Evolutionary conservation across 2,113 vertebrate genomes (phyloP).

Genomic region (Burhinus oedicnemus): DNA sequence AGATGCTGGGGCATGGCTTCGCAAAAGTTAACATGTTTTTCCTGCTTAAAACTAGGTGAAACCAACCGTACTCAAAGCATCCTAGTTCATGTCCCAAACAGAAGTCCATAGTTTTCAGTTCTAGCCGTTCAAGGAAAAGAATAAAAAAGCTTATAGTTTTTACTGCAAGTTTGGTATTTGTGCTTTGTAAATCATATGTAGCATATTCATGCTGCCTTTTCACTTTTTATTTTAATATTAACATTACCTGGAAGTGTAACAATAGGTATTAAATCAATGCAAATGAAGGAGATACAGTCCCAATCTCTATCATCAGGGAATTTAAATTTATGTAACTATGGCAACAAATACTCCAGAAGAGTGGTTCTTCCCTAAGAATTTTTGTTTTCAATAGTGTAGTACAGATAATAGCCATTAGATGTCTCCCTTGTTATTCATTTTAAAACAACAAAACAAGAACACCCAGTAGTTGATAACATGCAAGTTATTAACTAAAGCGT

Average conservation of each 20-base stretch:
- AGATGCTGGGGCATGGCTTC: background rate
- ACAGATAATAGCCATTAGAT: slow-evolving; percentile 49
- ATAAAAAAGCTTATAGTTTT: background rate
- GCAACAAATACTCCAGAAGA: background rate
- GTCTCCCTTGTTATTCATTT: slow-evolving; percentile 20
- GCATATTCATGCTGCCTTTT: background rate
- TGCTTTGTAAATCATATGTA: background rate
- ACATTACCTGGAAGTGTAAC: background rate
- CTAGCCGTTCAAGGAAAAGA: background rate
- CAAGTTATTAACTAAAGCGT: background rate
- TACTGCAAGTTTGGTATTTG: background rate
- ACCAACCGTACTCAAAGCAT: background rate
- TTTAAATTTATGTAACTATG: background rate
- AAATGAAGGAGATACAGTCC: background rate
- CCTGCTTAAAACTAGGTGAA: background rate
- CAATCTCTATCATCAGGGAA: background rate
- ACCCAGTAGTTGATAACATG: rapidly evolving
- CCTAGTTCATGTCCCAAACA: background rate
- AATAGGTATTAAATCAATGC: background rate
- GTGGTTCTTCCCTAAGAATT: background rate
- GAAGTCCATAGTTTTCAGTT: background rate
- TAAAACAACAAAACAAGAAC: background rate
- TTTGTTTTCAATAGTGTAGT: background rate
- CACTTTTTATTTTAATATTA: background rate
- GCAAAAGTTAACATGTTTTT: background rate